Percentiles rank a stretch among this genome's conserved stretches.
Evolutionary conservation across 1,140 invertebrate species (phyloP).

Genomic region (Heliconius hewitsoni): DNA sequence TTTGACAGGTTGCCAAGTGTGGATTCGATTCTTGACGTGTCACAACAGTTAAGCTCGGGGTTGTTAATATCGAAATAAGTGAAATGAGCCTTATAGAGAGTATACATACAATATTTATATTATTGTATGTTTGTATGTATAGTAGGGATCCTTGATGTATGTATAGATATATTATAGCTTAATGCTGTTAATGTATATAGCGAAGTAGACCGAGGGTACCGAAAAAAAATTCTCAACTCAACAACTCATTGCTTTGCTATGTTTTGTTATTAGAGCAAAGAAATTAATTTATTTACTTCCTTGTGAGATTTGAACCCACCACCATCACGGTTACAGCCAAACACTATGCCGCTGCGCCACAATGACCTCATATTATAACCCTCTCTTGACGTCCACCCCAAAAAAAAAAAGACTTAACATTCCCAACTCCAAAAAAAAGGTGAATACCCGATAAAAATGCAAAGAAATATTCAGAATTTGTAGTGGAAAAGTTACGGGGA

Average conservation of each 20-base stretch:
- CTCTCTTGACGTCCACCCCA: not conserved
- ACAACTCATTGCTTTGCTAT: too few relatives aligned
- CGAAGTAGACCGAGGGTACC: not conserved
- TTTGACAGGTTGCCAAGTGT: slow-evolving; percentile 2
- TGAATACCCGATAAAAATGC: slow-evolving; percentile 16
- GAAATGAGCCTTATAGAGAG: not conserved
- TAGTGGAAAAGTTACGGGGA: slow-evolving; percentile 19
- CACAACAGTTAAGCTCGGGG: not conserved
- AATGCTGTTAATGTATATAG: too few relatives aligned
- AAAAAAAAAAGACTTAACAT: slow-evolving; percentile 4
- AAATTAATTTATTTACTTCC: too few relatives aligned
- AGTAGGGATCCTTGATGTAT: not conserved
- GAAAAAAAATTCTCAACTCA: too few relatives aligned
- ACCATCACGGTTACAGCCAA: not conserved
- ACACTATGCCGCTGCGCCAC: not conserved
- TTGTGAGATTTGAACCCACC: not conserved
- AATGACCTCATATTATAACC: not conserved
- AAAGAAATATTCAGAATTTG: slow-evolving; percentile 21
- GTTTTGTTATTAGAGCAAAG: too few relatives aligned
- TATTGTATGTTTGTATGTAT: not conserved
- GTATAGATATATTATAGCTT: too few relatives aligned
- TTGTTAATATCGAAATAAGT: not conserved
- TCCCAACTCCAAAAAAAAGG: slow-evolving; percentile 1
- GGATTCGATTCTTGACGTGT: slow-evolving; percentile 5
- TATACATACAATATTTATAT: not conserved